A percentile compares a stretch with the other conserved stretches of the same genome.
Evolutionary conservation across 2,113 vertebrate genomes (phyloP).

Genomic region (Alethe diademata): DNA sequence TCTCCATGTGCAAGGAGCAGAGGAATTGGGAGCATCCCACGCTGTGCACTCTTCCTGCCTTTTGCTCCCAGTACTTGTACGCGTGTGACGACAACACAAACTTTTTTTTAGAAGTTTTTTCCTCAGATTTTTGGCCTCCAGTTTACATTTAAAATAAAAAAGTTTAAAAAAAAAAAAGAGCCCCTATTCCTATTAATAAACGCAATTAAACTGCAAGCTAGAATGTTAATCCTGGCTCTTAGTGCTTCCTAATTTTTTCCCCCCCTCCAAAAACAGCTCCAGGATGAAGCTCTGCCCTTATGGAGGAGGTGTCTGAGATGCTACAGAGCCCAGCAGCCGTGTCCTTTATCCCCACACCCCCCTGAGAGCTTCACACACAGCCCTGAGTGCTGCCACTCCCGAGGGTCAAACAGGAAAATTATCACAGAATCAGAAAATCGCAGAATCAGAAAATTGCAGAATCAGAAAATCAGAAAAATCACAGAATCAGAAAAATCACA

Average conservation of each 20-base stretch:
- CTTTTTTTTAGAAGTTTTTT: not conserved
- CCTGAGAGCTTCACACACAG: too few species aligned
- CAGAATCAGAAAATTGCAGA: too few species aligned
- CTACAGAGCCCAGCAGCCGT: too few species aligned
- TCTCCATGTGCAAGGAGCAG: not conserved
- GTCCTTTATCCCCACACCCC: too few species aligned
- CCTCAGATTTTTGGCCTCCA: not conserved
- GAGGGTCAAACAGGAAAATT: conserved; percentile 41
- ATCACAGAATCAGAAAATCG: too few species aligned
- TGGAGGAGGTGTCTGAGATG: not conserved
- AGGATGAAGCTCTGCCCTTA: not conserved
- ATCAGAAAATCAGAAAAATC: too few species aligned
- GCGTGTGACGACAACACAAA: not conserved
- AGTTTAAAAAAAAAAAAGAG: not conserved
- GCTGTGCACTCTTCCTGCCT: not conserved
- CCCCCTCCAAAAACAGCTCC: not conserved
- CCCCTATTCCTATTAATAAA: not conserved
- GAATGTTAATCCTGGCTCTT: not conserved
- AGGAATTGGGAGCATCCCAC: too few species aligned
- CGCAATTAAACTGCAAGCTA: not conserved
- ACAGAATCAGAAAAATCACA: too few species aligned
- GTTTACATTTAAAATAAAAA: not conserved
- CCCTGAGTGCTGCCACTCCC: too few species aligned
- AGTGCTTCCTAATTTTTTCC: not conserved
- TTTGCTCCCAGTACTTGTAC: rapidly evolving